Evolutionary conservation across 2,888 invertebrate genomes (phyloP).

Genomic region (Cheilosia urbana): DNA sequence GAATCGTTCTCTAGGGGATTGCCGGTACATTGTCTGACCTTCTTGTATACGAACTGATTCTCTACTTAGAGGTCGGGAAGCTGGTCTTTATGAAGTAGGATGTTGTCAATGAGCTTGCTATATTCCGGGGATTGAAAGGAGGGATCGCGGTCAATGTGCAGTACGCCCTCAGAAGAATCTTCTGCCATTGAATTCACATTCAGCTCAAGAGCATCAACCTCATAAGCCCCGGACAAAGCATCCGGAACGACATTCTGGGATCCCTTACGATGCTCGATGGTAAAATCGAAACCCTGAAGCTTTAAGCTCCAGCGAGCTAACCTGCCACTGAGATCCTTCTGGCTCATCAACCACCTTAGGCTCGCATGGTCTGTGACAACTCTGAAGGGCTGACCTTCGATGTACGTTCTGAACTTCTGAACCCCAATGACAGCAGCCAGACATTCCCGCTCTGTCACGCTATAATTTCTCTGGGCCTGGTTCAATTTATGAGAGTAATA

Average conservation of each 20-base stretch:
- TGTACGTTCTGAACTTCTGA: background rate
- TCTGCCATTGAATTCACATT: background rate
- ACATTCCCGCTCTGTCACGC: too few species aligned
- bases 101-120: background rate
- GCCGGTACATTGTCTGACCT: background rate
- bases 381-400: background rate
- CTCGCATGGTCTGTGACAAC: background rate
- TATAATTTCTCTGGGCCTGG: too few species aligned
- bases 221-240: too few species aligned
- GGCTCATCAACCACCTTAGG: slow-evolving; percentile 8
- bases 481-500: too few species aligned
- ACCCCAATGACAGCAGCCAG: too few species aligned
- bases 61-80: slow-evolving; percentile 2
- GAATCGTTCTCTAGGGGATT: background rate
- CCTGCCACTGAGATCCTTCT: background rate
- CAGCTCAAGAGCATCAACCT: too few species aligned
- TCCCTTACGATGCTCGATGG: too few species aligned
- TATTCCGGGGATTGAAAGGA: slow-evolving; percentile 12
- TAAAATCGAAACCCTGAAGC: too few species aligned
- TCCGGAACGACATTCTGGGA: too few species aligned
- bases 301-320: background rate
- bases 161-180: background rate
- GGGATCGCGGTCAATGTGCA: background rate
- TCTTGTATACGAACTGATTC: slow-evolving; percentile 6
- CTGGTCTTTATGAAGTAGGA: slow-evolving; percentile 1